A percentile compares a stretch with the other conserved stretches of the same genome.
These are phyloP conservation scores for Drosophila mercatorum DNA, from an alignment of 2,888 invertebrate genomes.

Conservation along the genomic window DNA sequence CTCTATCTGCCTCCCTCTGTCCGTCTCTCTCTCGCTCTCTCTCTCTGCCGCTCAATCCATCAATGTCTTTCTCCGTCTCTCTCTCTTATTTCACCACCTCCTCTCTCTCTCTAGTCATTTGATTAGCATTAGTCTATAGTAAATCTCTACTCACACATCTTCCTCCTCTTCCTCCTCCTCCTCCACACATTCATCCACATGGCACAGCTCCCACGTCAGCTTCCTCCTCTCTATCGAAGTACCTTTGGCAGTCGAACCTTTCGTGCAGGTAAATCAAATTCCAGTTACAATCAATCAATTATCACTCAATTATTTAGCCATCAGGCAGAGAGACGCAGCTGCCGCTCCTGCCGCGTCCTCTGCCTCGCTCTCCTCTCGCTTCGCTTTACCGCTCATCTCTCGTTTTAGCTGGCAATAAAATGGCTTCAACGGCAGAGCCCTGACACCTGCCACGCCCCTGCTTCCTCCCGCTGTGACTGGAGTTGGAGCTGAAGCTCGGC, in stretches of 20 bases:
- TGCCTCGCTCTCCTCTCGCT: no score
- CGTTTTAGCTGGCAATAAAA: constrained; percentile 50
- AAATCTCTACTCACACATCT: background rate
- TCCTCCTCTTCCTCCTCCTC: no score
- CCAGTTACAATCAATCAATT: constrained; percentile 28
- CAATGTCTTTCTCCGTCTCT: background rate
- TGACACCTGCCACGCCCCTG: background rate
- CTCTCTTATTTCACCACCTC: no score
- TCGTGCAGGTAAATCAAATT: constrained; percentile 14
- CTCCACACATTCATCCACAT: background rate
- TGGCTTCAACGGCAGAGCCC: constrained; percentile 36
- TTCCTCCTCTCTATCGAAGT: background rate
- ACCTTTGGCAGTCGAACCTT: background rate
- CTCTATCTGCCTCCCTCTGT: no score
- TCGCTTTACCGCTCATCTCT: constrained; percentile 30
- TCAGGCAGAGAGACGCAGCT: constrained; percentile 8
- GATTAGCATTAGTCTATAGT: background rate
- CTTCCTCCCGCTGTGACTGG: constrained; percentile 3
- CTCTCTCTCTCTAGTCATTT: no score
- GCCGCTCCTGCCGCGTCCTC: background rate
- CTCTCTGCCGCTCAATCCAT: background rate
- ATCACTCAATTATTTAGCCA: constrained; percentile 32
- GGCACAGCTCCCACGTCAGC: background rate
- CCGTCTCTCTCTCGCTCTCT: background rate
- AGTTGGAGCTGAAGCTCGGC: constrained; percentile 6